Percentiles rank a stretch among this genome's conserved stretches.
phyloP scores from a whole-genome alignment of 2,888 invertebrate genomes.

The Andrena haemorrhoa region DNA sequence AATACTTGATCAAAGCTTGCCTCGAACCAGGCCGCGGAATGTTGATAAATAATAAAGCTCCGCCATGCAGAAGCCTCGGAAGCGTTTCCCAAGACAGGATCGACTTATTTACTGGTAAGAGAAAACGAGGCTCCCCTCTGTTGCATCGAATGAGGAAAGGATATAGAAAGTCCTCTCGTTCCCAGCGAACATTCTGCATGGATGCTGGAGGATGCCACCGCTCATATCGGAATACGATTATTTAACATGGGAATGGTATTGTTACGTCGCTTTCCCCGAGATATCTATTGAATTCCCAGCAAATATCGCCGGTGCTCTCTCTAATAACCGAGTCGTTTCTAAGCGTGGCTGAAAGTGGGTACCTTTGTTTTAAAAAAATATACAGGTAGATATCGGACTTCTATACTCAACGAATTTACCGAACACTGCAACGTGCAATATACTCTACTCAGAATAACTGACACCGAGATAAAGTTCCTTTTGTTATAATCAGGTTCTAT shows the following conservation, averaged over 20 bases:
- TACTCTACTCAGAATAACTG: too few relatives aligned
- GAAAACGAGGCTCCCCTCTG: conserved; percentile 3
- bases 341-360: neutral
- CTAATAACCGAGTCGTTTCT: conserved; percentile 12
- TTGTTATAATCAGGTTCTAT: too few relatives aligned
- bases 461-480: too few relatives aligned
- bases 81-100: conserved; percentile 12
- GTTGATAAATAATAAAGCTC: conserved; percentile 8
- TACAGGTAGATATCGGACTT: neutral
- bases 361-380: conserved; percentile 1
- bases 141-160: conserved; percentile 7
- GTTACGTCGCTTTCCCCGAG: conserved; percentile 29
- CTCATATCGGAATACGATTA: conserved; percentile 55
- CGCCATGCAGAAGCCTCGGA: neutral
- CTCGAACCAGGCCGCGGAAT: neutral
- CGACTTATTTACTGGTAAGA: conserved; percentile 1
- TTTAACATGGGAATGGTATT: conserved; percentile 48
- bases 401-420: neutral
- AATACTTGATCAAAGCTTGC: neutral
- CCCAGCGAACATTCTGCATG: conserved; percentile 33
- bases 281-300: conserved; percentile 24
- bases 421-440: neutral
- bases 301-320: conserved; percentile 14
- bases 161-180: conserved; percentile 34
- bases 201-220: neutral